phyloP scores from a whole-genome alignment of 2,888 invertebrate species.

The Blastobasis adustella region DNA sequence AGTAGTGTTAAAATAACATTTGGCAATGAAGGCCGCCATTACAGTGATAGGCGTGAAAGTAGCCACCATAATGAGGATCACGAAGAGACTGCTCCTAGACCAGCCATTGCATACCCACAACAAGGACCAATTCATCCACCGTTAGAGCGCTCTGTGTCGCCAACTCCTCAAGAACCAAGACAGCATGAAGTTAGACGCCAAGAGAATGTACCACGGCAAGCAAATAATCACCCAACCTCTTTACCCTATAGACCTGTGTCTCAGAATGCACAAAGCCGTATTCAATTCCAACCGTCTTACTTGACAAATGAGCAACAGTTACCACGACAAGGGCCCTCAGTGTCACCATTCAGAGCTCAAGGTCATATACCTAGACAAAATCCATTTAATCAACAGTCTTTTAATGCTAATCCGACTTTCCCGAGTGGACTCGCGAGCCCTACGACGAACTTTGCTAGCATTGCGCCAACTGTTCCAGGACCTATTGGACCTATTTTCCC shows the following conservation, averaged over 20 bases:
- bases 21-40: constrained; percentile 77
- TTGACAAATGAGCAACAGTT: constrained; percentile 58
- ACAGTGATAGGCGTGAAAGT: constrained; percentile 51
- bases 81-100: constrained; percentile 79
- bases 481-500: constrained; percentile 28
- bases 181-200: constrained; percentile 20
- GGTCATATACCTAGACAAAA: constrained; percentile 39
- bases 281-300: constrained; percentile 63
- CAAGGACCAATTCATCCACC: constrained; percentile 39
- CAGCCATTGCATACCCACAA: constrained; percentile 73
- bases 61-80: constrained; percentile 46
- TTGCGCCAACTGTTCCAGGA: constrained; percentile 41
- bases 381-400: constrained; percentile 46
- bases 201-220: constrained; percentile 25
- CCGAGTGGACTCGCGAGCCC: constrained; percentile 43
- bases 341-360: constrained; percentile 53
- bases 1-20: constrained; percentile 89
- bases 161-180: constrained; percentile 4
- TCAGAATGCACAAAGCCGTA: constrained; percentile 58
- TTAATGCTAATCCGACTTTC: constrained; percentile 39
- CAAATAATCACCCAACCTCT: constrained; percentile 29
- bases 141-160: constrained; percentile 3
- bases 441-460: constrained; percentile 34
- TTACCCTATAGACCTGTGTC: constrained; percentile 41
- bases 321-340: constrained; percentile 57